Conservation (phyloP, 2,888 invertebrate species). For the Rhyacophila evoluta region DNA sequence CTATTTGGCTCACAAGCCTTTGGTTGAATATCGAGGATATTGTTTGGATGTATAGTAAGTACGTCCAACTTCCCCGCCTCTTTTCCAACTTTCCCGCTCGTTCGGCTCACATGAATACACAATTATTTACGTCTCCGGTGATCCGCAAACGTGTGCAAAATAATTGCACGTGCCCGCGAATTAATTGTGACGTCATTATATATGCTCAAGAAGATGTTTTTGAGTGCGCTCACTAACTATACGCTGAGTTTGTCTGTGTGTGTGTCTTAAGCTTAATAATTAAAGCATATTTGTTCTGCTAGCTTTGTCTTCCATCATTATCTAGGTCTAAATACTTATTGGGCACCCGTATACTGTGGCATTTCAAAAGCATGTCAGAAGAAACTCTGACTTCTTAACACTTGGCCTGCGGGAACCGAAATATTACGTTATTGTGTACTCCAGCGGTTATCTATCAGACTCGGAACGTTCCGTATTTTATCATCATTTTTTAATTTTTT, state of each 20-base stretch:
- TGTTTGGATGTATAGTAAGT: not conserved
- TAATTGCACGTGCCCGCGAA: slow-evolving; percentile 51
- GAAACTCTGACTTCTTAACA: too few relatives aligned
- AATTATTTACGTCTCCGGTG: slow-evolving; percentile 46
- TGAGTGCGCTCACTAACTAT: not conserved
- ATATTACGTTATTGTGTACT: too few relatives aligned
- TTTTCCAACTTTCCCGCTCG: not conserved
- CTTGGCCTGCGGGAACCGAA: too few relatives aligned
- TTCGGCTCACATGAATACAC: slow-evolving; percentile 41
- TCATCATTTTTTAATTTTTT: too few relatives aligned
- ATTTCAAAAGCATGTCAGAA: too few relatives aligned
- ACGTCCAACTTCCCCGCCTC: not conserved
- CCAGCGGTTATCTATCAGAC: too few relatives aligned
- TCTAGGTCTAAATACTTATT: too few relatives aligned
- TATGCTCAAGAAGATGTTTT: slow-evolving; percentile 16
- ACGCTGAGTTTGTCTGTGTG: not conserved
- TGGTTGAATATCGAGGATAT: not conserved
- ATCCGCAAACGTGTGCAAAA: slow-evolving; percentile 44
- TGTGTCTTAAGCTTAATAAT: too few relatives aligned
- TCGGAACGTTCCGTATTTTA: too few relatives aligned
- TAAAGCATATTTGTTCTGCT: too few relatives aligned
- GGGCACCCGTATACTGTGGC: too few relatives aligned
- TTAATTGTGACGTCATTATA: slow-evolving; percentile 49
- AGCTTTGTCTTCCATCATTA: too few relatives aligned
- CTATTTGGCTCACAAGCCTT: not conserved